phyloP scores from a whole-genome alignment of 2,797 vertebrate genomes.

The Enteromius paludinosus region DNA sequence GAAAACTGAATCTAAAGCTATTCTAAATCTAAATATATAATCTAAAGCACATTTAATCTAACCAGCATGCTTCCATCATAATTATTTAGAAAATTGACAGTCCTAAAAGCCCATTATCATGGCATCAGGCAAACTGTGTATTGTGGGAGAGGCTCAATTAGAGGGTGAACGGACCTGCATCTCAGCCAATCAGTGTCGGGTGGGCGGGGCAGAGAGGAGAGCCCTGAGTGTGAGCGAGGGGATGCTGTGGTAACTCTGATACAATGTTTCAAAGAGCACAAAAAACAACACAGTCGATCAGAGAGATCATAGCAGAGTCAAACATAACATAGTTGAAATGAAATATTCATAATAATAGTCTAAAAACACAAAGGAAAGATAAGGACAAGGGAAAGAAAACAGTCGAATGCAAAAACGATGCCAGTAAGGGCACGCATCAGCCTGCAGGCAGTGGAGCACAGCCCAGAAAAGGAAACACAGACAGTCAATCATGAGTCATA shows the following conservation, averaged over 20 bases:
- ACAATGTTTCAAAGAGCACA: constrained; percentile 79
- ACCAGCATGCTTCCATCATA: constrained; percentile 22
- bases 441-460: constrained; percentile 71
- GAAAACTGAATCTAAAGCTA: constrained; percentile 28
- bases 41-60: constrained; percentile 11
- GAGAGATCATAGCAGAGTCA: constrained; percentile 74
- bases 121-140: background rate
- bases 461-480: constrained; percentile 58
- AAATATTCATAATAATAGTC: constrained; percentile 30
- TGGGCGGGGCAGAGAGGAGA: constrained; percentile 72
- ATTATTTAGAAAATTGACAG: background rate
- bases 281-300: constrained; percentile 72
- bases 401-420: constrained; percentile 71
- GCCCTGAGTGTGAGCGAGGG: constrained; percentile 83
- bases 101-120: background rate
- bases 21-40: constrained; percentile 28
- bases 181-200: constrained; percentile 69
- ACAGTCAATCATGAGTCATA: constrained; percentile 45
- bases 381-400: constrained; percentile 48
- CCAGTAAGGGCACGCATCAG: constrained; percentile 69
- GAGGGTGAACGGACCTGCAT: constrained; percentile 36
- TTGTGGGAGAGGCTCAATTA: constrained; percentile 39
- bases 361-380: constrained; percentile 45
- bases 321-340: constrained; percentile 68
- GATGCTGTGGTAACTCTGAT: constrained; percentile 83